phyloP scores from a whole-genome alignment of 2,888 invertebrate species.

The Hesperia comma region DNA sequence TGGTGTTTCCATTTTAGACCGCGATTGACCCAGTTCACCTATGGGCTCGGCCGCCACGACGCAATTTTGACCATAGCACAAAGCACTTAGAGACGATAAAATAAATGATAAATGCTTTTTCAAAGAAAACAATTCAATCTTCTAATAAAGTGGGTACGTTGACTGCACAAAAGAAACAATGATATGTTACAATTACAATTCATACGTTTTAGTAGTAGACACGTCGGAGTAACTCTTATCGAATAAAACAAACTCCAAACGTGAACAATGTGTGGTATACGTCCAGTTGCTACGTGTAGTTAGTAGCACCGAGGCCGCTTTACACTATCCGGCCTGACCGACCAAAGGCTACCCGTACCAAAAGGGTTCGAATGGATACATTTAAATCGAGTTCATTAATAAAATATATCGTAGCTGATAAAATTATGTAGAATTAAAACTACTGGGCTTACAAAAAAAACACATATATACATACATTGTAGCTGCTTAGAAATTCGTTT shows the following conservation, averaged over 20 bases:
- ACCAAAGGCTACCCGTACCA: conserved; percentile 24
- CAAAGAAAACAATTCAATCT: conserved; percentile 69
- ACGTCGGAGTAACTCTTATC: conserved; percentile 78
- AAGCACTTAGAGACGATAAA: conserved; percentile 51
- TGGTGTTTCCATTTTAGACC: conserved; percentile 71
- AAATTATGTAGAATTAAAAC: too few relatives aligned
- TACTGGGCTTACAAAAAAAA: too few relatives aligned
- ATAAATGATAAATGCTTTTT: conserved; percentile 56
- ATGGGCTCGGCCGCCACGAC: conserved; percentile 67
- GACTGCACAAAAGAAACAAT: conserved; percentile 68
- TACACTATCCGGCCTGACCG: conserved; percentile 51
- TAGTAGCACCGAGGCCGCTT: conserved; percentile 46
- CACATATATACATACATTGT: too few relatives aligned
- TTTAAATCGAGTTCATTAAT: too few relatives aligned
- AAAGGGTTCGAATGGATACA: too few relatives aligned
- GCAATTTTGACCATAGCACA: conserved; percentile 66
- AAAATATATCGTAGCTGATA: too few relatives aligned
- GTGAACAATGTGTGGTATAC: conserved; percentile 76
- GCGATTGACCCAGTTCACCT: conserved; percentile 66
- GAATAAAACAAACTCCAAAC: conserved; percentile 74
- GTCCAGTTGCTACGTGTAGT: conserved; percentile 62
- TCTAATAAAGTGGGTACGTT: conserved; percentile 67
- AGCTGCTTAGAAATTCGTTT: too few relatives aligned
- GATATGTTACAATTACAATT: conserved; percentile 69
- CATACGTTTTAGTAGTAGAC: conserved; percentile 64